phyloP scores from a whole-genome alignment of 2,888 invertebrate species.

The Elysia crispata region DNA sequence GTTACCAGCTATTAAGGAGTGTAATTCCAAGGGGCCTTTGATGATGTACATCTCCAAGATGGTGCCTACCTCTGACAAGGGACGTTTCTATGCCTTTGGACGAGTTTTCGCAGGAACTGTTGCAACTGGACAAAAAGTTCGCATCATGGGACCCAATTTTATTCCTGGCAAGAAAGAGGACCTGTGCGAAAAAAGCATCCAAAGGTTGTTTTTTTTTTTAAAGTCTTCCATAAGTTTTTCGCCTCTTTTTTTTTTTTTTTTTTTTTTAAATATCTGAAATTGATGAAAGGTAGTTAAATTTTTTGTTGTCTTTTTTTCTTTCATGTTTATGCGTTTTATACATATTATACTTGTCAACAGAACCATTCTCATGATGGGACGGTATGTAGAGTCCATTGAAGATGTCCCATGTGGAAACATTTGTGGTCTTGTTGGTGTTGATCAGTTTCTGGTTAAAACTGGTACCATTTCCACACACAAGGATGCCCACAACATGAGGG shows the following conservation, averaged over 20 bases:
- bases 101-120: constrained; percentile 99
- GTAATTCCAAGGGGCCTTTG: constrained; percentile 96
- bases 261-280: no score
- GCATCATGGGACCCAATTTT: constrained; percentile 99
- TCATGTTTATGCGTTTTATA: not conserved
- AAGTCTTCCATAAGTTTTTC: no score
- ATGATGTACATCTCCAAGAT: constrained; percentile 99
- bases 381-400: constrained; percentile 99
- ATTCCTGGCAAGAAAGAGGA: constrained; percentile 99
- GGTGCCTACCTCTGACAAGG: constrained; percentile 99
- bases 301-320: not conserved
- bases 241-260: no score
- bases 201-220: constrained; percentile 80
- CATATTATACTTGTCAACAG: constrained; percentile 76
- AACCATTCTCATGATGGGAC: constrained; percentile 99
- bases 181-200: constrained; percentile 98
- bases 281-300: not conserved
- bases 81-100: constrained; percentile 99
- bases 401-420: constrained; percentile 99
- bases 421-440: constrained; percentile 99
- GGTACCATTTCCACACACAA: constrained; percentile 99
- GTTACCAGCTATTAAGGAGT: constrained; percentile 83
- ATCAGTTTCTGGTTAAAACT: constrained; percentile 99
- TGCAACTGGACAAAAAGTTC: constrained; percentile 83
- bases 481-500: constrained; percentile 98